Percentiles rank a stretch among this genome's conserved stretches.
Evolutionary conservation across 37 sponge, comb jelly and placozoan genomes (phyloP).

Genomic region (Cladorhizidae sp.): DNA sequence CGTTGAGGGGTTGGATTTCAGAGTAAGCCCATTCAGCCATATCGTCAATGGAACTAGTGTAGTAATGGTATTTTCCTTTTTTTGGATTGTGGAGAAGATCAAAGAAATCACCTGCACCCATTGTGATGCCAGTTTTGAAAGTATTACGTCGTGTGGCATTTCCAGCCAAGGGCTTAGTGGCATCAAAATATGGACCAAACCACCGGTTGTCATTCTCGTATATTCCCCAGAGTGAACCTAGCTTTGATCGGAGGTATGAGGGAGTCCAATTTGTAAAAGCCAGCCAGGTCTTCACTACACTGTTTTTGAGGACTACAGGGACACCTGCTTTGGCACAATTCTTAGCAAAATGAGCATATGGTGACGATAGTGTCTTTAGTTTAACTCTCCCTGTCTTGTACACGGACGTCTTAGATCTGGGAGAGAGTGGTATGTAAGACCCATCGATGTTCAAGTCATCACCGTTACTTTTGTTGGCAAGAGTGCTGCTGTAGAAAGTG

Average conservation of each 20-base stretch:
- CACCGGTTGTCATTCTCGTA: constrained; percentile 86
- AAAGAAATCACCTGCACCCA: constrained; percentile 67
- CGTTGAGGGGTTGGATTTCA: constrained; percentile 74
- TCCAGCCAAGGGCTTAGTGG: constrained; percentile 58
- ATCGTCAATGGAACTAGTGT: constrained; percentile 78
- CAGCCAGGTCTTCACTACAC: constrained; percentile 62
- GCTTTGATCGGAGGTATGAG: constrained; percentile 50
- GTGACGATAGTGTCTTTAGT: constrained; percentile 12
- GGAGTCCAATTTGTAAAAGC: constrained; percentile 73
- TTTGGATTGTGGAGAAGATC: constrained; percentile 29
- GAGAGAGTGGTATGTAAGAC: background rate
- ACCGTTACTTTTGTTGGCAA: too few relatives aligned
- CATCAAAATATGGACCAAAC: constrained; percentile 95
- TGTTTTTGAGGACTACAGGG: constrained; percentile 78
- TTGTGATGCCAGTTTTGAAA: constrained; percentile 47
- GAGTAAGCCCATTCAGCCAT: constrained; percentile 80
- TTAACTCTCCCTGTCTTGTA: background rate
- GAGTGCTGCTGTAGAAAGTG: background rate
- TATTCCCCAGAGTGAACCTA: constrained; percentile 46
- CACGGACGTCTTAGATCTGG: background rate
- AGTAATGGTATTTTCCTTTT: constrained; percentile 62
- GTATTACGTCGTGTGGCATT: constrained; percentile 37
- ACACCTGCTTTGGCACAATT: constrained; percentile 16
- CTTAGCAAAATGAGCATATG: constrained; percentile 43
- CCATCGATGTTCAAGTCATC: background rate